Base-by-base conservation (phyloP, 2,888 invertebrate genomes). In the Callyntrura sp. region DNA sequence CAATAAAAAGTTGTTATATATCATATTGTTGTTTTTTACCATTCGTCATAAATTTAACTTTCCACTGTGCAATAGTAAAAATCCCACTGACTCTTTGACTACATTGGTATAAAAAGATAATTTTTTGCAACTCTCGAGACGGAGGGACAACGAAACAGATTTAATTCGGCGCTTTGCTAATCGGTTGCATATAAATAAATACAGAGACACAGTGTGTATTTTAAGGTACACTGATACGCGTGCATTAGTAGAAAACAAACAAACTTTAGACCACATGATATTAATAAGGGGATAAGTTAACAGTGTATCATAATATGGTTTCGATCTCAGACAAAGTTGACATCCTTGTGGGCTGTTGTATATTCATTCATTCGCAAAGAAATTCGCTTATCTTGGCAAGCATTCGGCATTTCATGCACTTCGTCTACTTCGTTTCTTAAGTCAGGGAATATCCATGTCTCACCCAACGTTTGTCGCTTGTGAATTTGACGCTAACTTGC, bases 351-450 rank as follows among this genome's bases (percentile, higher is more conserved):
- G 82, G 88, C 82, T 73, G 9, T n/a, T 73, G n/a, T 45, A 57
- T 17, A 23, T 25, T 73, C 73, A 82, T 73, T 88, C 60, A 82
- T 83, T 76, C 60, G 73, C 73, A 45, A 23, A 68, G 28, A 88
- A 70, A 81, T 81, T 51, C 79, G 87, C 79, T 86, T 86, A 81
- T 88, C 68, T 88, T 88, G 88, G 88, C 88, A 88, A 82, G 57
- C 23, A 35, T 88, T 83, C 45, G 70, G 82, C 20, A 82, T 82
- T 51, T 82, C 20, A 20, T 48, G n/a, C 11, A 12, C n/a, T 1
- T 11, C 43, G 45, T 43, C 17, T 35, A 62, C 62, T 25, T 70
- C 57, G 70, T 45, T 81, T 25, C 23, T 23, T 11, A 51, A 51
- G 23, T 78, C 57, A 68, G 88, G 82, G 45, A 88, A 83, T 88